Base-by-base conservation (phyloP, 2,797 vertebrate genomes). In the Sebastes oblongus region DNA sequence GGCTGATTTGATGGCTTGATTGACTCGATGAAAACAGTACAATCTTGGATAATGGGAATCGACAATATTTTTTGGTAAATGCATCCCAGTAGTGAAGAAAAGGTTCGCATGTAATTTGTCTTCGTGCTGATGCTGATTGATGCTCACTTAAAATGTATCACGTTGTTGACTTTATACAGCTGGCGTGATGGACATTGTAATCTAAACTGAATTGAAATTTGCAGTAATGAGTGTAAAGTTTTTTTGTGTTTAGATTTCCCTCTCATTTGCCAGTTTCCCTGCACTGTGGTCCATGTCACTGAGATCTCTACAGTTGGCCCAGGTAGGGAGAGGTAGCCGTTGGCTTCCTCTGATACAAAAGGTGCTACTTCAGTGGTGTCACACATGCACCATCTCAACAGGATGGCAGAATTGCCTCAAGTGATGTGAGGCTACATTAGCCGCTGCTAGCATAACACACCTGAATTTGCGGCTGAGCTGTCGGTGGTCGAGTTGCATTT, bases 1-100 rank as follows among this genome's bases (percentile, higher is more conserved):
- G 84, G 82, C 81, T 94, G 89, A 93, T 94, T 93, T 92, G 90
- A 92, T 90, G 87, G 60, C 87, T 86, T 92, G 92, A 94, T 91
- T 94, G 90, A 91, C 90, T 91, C 29, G 34, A 88, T 86, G 81
- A 88, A 94, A 92, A 93, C 81, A 75, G 72, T 59, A 62, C 86
- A 90, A 84, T 91, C 82, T 90, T 39, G 62, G 65, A 79, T 91
- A 79, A 90, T 85, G 80, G 68, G 62, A 82, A 86, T 78, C 52
- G 72, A 78, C 77, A 67, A 65, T 78, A 75, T 86, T 90, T 60
- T 92, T 83, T 76, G 76, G 61, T 29, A 84, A 87, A 85, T 64
- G 29, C 56, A 42, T 72, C 54, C 61, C 46, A 18, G 59, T 14
- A n/a, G 55, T 66, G 67, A 62, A 36, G 69, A 58, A 60, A 77